Evolutionary conservation across 2,888 invertebrate genomes (phyloP), one percentile per base, ranked within the genome.

Genomic region (Folsomia manolachei): DNA sequence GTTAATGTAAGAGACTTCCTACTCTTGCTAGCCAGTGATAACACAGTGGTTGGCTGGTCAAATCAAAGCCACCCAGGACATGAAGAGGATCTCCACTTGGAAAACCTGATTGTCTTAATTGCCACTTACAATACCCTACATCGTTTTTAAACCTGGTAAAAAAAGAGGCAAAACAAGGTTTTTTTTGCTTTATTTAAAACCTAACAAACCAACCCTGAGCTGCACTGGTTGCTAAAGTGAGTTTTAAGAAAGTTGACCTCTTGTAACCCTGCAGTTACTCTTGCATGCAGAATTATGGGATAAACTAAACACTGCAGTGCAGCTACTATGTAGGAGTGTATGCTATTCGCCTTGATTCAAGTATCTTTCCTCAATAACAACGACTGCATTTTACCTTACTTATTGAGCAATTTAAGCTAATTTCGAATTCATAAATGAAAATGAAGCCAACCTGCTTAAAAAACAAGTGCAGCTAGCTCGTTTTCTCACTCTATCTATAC

Each of bases 61-160:
- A 39, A 39, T n/a, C n/a, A n/a, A n/a, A n/a, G n/a, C n/a, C 39
- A 39, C 7, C 39, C 39, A 39, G 60, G n/a, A 21, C 23, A 60
- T 19, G 63, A 63, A 25, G 63, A 63, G 63, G 63, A 24, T 63
- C 63, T 63, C 63, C 63, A 63, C 63, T 63, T 24, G 63, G 23
- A 23, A 25, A 63, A 63, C 63, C 26, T 63, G 63, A 63, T 63
- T 56, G 24, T 63, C 63, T 63, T 63, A 63, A 63, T 63, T 63
- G 63, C 56, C 7, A 51, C 51, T 51, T n/a, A 56, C 56, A 56
- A 56, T 56, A 56, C 18, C 21, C 56, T 56, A 4, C n/a, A 21
- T 39, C 39, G 39, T 39, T 39, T 39, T 39, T 9, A 39, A 39
- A 39, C 14, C 7, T 39, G 39, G 39, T 14, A 39, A 39, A 39